Base-by-base conservation (phyloP, 2,888 invertebrate genomes). In the Eupelmus urozonus region DNA sequence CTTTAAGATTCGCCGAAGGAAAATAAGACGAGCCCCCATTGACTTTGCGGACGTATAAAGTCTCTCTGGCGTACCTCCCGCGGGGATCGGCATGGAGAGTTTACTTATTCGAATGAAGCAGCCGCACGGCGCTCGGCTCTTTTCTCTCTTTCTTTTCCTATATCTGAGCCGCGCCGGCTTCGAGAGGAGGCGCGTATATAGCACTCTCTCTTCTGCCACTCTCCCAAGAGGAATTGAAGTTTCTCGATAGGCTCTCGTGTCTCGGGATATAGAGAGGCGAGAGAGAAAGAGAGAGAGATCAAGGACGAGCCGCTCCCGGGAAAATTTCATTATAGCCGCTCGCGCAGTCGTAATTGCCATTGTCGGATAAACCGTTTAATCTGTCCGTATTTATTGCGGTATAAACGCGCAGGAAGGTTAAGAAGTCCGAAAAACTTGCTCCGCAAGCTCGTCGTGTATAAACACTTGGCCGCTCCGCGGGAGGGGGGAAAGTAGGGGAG, bases 21-120 rank as follows among this genome's bases (percentile, higher is more conserved):
- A 45, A 45, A 16, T 49, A 40, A 62, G n/a, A n/a, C n/a, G 69
- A 62, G 62, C 45, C n/a, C n/a, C n/a, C n/a, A n/a, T n/a, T n/a
- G n/a, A n/a, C 59, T 65, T 18, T 18, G 25, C 49, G n/a, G 1
- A 5, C 40, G 25, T 40, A 25, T 23, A 20, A 59, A 60, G 29
- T 29, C 69, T 62, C 69, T 27, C 29, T 62, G 60, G 62, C 5
- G 51, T 67, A 69, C 69, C 42, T 29, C 40, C 16, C 59, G 23
- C 16, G 27, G 16, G 42, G 13, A 34, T 16, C 45, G 42, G 62
- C 51, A 40, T 29, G 62, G 69, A 81, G 81, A 81, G 82, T 83
- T 84, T 84, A 85, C 86, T 85, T 86, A 86, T 85, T 84, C 83
- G 84, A 84, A 85, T 85, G 84, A 84, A 84, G 82, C 81, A 78